Conservation (phyloP, 2,113 vertebrate genomes). For the Hydropotes inermis region DNA sequence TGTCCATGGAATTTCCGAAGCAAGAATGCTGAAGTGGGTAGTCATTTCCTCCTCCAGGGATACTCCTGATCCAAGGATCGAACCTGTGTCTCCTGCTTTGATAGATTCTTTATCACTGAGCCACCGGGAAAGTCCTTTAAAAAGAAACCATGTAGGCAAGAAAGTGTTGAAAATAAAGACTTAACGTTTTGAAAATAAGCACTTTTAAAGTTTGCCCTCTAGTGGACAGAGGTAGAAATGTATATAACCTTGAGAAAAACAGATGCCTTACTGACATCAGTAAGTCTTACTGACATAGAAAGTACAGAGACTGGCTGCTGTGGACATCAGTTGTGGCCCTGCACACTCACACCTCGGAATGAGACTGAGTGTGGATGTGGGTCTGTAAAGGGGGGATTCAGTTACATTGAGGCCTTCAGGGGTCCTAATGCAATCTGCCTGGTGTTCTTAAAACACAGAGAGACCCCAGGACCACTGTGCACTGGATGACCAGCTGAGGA, state of each 20-base stretch:
- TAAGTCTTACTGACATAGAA: background rate
- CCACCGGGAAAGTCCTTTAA: background rate
- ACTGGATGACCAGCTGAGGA: background rate
- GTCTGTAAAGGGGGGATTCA: background rate
- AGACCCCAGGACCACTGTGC: background rate
- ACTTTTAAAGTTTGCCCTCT: conserved; percentile 41
- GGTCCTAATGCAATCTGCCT: background rate
- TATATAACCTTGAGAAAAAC: background rate
- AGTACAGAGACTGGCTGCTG: background rate
- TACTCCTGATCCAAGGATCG: background rate
- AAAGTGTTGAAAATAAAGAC: background rate
- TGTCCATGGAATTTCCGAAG: background rate
- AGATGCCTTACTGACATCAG: background rate
- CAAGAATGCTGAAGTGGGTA: background rate
- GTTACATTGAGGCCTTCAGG: background rate
- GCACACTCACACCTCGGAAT: background rate
- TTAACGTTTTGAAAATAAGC: background rate
- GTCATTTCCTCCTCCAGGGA: background rate
- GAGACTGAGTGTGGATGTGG: background rate
- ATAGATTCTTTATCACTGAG: background rate
- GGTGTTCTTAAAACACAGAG: background rate
- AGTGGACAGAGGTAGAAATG: conserved; percentile 42
- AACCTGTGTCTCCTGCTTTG: background rate
- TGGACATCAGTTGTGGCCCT: background rate
- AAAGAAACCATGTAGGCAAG: background rate